These are phyloP conservation scores for Trialeurodes vaporariorum DNA, from an alignment of 1,140 invertebrate genomes.

Conservation along the genomic window DNA sequence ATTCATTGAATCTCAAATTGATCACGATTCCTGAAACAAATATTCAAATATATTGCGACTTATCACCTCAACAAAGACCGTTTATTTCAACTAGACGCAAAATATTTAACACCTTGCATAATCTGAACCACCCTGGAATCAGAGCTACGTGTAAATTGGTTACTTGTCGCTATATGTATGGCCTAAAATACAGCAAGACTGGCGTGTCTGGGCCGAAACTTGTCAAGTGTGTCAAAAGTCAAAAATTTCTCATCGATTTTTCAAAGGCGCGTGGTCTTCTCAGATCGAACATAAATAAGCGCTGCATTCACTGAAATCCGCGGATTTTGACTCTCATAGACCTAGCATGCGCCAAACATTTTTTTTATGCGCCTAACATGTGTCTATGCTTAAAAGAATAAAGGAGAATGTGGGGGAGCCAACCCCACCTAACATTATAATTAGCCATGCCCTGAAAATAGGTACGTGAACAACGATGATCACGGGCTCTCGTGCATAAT, in stretches of 20 bases:
- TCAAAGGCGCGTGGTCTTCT: no score
- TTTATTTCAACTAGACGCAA: slow-evolving; percentile 22
- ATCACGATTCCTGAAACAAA: slow-evolving; percentile 4
- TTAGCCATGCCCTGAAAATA: no score
- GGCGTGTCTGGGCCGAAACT: slow-evolving; percentile 17
- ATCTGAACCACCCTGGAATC: slow-evolving; percentile 25
- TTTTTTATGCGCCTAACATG: no score
- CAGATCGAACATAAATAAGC: no score
- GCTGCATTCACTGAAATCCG: no score
- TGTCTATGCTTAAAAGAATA: no score
- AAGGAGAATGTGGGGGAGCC: no score
- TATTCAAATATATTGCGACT: slow-evolving; percentile 24
- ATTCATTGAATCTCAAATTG: slow-evolving; percentile 11
- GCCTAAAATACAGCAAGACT: slow-evolving; percentile 30
- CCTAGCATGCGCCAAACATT: no score
- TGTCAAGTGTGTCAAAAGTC: slow-evolving; percentile 27
- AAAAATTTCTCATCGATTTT: slow-evolving; percentile 21
- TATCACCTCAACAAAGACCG: slow-evolving; percentile 18
- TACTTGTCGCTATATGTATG: slow-evolving; percentile 33
- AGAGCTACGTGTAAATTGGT: slow-evolving; percentile 27
- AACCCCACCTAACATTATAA: no score
- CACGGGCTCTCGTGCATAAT: no score
- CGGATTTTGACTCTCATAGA: no score
- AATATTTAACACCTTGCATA: slow-evolving; percentile 25
- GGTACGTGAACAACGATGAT: no score